These are phyloP conservation scores for Clostera curtula DNA, from an alignment of 2,888 invertebrate species.

Conservation along the genomic window DNA sequence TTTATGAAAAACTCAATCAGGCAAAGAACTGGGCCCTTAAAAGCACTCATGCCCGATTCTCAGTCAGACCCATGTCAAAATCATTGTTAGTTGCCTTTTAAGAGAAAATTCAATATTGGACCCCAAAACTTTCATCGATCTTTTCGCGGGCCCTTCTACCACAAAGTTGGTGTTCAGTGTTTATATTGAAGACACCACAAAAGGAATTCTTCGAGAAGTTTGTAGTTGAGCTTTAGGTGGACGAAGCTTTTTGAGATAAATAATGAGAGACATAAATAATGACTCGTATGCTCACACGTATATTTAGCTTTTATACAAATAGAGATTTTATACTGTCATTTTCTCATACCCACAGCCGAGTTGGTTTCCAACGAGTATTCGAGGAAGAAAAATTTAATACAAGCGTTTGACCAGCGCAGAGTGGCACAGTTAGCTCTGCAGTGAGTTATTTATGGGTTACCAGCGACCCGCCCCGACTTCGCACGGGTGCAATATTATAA, in stretches of 20 bases:
- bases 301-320: too few relatives aligned
- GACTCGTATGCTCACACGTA: too few relatives aligned
- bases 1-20: constrained; percentile 39
- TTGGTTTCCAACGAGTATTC: too few relatives aligned
- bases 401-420: too few relatives aligned
- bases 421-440: too few relatives aligned
- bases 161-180: constrained; percentile 12
- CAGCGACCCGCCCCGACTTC: too few relatives aligned
- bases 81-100: constrained; percentile 43
- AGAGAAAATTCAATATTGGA: constrained; percentile 45
- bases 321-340: too few relatives aligned
- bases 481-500: too few relatives aligned
- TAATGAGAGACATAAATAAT: too few relatives aligned
- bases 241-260: constrained; percentile 7
- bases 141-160: constrained; percentile 31
- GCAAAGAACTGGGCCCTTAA: constrained; percentile 9
- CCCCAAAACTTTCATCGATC: constrained; percentile 38
- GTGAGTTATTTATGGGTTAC: too few relatives aligned
- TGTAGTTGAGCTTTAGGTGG: constrained; percentile 7
- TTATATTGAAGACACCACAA: constrained; percentile 19
- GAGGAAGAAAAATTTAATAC: too few relatives aligned
- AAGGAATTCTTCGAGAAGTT: constrained; percentile 9
- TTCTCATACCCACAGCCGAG: too few relatives aligned
- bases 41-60: constrained; percentile 21
- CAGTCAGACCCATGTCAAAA: constrained; percentile 38